Evolutionary conservation across 2,113 vertebrate genomes (phyloP).

Genomic region (Microtus montanus): DNA sequence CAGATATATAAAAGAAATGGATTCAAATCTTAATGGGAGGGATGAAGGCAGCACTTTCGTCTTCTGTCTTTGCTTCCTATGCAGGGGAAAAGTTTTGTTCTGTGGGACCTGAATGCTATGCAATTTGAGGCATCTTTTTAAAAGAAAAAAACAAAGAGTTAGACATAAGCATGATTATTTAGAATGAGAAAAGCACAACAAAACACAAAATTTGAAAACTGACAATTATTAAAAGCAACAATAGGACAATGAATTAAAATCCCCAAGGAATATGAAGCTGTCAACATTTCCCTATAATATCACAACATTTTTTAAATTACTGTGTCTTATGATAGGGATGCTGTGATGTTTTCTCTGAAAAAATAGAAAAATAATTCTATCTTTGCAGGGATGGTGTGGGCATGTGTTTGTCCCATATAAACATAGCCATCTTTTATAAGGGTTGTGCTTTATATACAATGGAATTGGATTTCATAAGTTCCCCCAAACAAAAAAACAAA

Average conservation of each 20-base stretch:
- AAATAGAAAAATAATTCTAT: background rate
- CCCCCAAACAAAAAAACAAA: background rate
- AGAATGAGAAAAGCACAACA: background rate
- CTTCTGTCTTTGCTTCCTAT: background rate
- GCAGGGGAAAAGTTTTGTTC: background rate
- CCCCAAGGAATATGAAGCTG: background rate
- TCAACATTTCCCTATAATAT: background rate
- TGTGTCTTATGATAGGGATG: background rate
- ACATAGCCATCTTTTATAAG: background rate
- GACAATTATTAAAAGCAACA: background rate
- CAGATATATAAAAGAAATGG: slow-evolving; percentile 18
- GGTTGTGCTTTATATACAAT: background rate
- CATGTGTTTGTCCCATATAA: background rate
- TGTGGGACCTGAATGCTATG: background rate
- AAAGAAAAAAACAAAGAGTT: slow-evolving; percentile 46
- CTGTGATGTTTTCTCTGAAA: background rate
- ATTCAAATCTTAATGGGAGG: background rate
- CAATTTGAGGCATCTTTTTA: background rate
- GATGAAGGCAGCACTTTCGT: background rate
- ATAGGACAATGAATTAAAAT: background rate
- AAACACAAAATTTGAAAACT: background rate
- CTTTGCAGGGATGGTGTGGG: background rate
- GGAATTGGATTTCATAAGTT: background rate
- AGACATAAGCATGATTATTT: background rate
- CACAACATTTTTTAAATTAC: background rate